Base-by-base conservation (phyloP, 37 sponge, comb jelly and placozoan species). In the Lycopodina hypogea region DNA sequence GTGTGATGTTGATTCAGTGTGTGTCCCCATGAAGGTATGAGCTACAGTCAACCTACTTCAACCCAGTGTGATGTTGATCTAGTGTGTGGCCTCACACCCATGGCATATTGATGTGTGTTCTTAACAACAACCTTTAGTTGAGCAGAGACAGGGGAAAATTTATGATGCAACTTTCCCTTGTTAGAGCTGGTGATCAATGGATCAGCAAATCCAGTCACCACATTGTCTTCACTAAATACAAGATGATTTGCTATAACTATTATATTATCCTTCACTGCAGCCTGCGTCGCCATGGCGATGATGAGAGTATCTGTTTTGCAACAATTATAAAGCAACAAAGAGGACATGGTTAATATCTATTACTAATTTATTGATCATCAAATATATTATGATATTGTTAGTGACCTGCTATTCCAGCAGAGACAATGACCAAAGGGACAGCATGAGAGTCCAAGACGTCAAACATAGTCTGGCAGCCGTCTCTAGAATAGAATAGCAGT, bases 101-200 rank as follows among this genome's bases (percentile, higher is more conserved):
- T 64, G 28, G 15, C 29, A 34, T 74, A 38, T 75, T 24, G 35
- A 39, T 33, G 69, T 55, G 18, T 62, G 42, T 9, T 45, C 4
- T 4, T 9, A 45, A 45, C 48, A 45, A 45, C 48, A 45, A 45
- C 48, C 48, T 45, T 45, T 45, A 45, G 48, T 45, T 45, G 8
- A 4, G 4, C 9, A 12, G 48, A 45, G 8, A 45, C 48, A 45
- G 48, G 40, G 17, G 45, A 32, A 59, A 79, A 72, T 14, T 77
- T 82, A 14, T 60, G 69, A 1, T 78, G 68, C 30, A 60, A 48
- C 18, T 81, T 21, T 41, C 79, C 69, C 65, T 92, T 92, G 67
- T 80, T 92, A 81, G 76, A 92, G 42, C 79, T 74, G 72, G 87
- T 88, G 60, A 92, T 66, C 15, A 87, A 42, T 23, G 86, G 88